A percentile compares a stretch with the other conserved stretches of the same genome.
phyloP scores from a whole-genome alignment of 2,797 vertebrate genomes.

The Florisuga fusca region DNA sequence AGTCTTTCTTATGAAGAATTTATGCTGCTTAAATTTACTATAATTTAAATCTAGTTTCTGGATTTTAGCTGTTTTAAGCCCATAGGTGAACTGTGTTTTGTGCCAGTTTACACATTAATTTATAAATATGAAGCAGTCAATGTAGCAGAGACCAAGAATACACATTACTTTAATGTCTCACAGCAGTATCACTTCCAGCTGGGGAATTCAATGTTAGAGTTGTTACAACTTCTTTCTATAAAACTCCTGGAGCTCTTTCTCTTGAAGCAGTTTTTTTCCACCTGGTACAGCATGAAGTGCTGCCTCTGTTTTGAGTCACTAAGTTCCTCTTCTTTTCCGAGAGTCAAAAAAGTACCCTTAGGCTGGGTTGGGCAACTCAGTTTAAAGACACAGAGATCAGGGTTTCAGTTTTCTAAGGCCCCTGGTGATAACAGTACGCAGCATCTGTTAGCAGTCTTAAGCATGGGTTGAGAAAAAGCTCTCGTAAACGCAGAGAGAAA shows the following conservation, averaged over 20 bases:
- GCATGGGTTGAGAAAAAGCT: not conserved
- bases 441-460: not conserved
- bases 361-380: not conserved
- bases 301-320: not conserved
- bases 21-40: not conserved
- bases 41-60: not conserved
- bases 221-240: not conserved
- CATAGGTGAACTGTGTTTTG: not conserved
- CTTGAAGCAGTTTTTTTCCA: not conserved
- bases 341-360: not conserved
- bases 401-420: not conserved
- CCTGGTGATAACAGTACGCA: not conserved
- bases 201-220: not conserved
- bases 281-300: not conserved
- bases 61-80: not conserved
- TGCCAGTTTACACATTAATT: not conserved
- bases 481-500: not conserved
- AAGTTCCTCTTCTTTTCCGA: not conserved
- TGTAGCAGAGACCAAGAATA: not conserved
- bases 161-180: not conserved
- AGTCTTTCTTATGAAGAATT: not conserved
- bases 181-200: not conserved
- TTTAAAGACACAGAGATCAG: not conserved
- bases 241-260: not conserved
- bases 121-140: not conserved